Conservation (phyloP, 30 jellyfish, hydroid and myxozoan species). For the Euphysa ruthae region DNA sequence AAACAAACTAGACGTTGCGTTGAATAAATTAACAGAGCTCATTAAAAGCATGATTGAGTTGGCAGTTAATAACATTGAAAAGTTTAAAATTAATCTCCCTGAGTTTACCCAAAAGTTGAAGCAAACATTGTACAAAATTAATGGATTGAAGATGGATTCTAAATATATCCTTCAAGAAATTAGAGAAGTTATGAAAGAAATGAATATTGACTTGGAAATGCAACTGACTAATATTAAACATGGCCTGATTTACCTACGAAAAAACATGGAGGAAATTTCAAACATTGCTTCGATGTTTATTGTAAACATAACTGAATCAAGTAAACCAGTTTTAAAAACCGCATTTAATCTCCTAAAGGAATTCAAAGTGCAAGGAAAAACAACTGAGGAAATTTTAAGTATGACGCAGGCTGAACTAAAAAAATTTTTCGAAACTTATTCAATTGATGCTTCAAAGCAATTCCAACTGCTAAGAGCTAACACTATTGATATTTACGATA, state of each 20-base stretch:
- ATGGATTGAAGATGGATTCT: no score
- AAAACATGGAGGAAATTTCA: constrained; percentile 14
- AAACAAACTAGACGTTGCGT: constrained; percentile 27
- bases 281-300: constrained; percentile 31
- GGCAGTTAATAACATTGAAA: neutral
- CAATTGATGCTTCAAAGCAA: neutral
- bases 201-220: constrained; percentile 1
- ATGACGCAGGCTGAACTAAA: neutral
- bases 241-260: no score
- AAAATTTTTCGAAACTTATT: neutral
- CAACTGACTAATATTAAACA: no score
- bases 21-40: constrained; percentile 25
- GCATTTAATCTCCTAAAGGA: constrained; percentile 78
- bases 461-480: neutral
- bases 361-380: constrained; percentile 75
- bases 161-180: neutral
- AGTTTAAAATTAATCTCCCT: neutral
- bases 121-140: no score
- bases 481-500: neutral
- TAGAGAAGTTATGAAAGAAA: neutral
- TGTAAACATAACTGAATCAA: constrained; percentile 57
- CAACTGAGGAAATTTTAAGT: constrained; percentile 49
- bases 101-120: neutral
- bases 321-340: constrained; percentile 59
- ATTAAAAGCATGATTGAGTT: constrained; percentile 3